phyloP scores from a whole-genome alignment of 2,113 vertebrate species.

The Macquaria ambigua region DNA sequence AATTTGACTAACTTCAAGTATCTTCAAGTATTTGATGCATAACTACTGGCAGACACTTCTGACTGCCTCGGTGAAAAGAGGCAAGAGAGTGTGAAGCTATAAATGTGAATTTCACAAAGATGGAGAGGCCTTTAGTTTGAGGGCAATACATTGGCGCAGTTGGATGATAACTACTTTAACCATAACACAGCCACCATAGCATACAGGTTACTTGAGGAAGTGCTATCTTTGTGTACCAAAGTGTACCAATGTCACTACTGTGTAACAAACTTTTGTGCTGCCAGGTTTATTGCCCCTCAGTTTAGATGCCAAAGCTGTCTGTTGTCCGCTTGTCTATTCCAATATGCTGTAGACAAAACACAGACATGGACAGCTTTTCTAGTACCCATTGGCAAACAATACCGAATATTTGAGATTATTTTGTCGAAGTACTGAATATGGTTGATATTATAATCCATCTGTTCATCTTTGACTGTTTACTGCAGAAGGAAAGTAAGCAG shows the following conservation, averaged over 20 bases:
- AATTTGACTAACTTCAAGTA: conserved; percentile 38
- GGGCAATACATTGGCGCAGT: not conserved
- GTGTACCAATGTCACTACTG: conserved; percentile 1
- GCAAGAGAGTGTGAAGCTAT: not conserved
- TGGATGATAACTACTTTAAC: conserved; percentile 15
- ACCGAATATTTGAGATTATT: not conserved
- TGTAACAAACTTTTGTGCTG: not conserved
- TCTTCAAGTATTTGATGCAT: conserved; percentile 45
- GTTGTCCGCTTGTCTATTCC: not conserved
- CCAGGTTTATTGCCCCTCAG: not conserved
- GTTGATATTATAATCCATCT: conserved; percentile 3
- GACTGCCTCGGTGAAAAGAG: conserved; percentile 1
- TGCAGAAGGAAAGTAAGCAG: not conserved
- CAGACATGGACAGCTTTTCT: not conserved
- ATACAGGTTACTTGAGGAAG: not conserved
- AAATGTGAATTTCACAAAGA: conserved; percentile 24
- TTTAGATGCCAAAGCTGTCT: not conserved
- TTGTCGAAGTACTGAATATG: conserved; percentile 8
- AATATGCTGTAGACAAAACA: not conserved
- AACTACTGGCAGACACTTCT: conserved; percentile 40
- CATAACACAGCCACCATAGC: not conserved
- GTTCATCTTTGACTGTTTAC: not conserved
- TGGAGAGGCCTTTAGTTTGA: conserved; percentile 7
- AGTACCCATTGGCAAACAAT: not conserved
- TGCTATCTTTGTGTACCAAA: not conserved